phyloP scores from a whole-genome alignment of 2,888 invertebrate genomes.

The Deladenus siricidicola region DNA sequence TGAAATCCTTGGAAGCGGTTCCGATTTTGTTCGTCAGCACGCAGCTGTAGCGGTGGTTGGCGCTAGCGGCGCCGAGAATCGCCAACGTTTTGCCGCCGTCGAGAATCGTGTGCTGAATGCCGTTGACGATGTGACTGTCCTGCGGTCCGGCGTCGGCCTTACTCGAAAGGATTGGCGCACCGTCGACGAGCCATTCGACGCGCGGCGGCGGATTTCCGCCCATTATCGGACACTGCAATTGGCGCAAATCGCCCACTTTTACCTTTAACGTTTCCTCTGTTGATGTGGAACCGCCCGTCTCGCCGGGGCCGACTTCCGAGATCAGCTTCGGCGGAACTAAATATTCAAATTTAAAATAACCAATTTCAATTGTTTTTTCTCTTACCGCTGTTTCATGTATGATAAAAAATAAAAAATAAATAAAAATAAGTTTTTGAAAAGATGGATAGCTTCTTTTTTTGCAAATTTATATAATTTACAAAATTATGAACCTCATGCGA shows the following conservation, averaged over 20 bases:
- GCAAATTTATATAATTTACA: too few species aligned
- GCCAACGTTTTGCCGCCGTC: slow-evolving; percentile 16
- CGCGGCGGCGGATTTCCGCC: slow-evolving; percentile 23
- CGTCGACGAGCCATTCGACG: slow-evolving; percentile 54
- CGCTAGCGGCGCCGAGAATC: background rate
- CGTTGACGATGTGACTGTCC: too few species aligned
- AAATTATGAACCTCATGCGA: too few species aligned
- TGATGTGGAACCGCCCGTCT: too few species aligned
- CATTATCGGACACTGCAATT: slow-evolving; percentile 16
- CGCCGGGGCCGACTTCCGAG: background rate
- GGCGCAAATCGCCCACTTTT: slow-evolving; percentile 20
- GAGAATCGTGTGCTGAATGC: background rate
- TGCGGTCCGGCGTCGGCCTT: too few species aligned
- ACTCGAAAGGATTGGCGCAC: slow-evolving; percentile 28
- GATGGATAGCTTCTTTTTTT: too few species aligned
- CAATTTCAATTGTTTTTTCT: background rate
- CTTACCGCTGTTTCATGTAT: too few species aligned
- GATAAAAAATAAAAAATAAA: too few species aligned
- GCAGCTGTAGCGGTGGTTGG: slow-evolving; percentile 38
- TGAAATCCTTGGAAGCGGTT: slow-evolving; percentile 44
- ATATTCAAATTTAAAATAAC: too few species aligned
- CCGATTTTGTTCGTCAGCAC: slow-evolving; percentile 47
- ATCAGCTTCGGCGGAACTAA: slow-evolving; percentile 16
- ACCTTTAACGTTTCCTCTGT: slow-evolving; percentile 19
- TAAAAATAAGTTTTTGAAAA: too few species aligned